phyloP scores from a whole-genome alignment of 2,888 invertebrate species.

The Plebejus anna region DNA sequence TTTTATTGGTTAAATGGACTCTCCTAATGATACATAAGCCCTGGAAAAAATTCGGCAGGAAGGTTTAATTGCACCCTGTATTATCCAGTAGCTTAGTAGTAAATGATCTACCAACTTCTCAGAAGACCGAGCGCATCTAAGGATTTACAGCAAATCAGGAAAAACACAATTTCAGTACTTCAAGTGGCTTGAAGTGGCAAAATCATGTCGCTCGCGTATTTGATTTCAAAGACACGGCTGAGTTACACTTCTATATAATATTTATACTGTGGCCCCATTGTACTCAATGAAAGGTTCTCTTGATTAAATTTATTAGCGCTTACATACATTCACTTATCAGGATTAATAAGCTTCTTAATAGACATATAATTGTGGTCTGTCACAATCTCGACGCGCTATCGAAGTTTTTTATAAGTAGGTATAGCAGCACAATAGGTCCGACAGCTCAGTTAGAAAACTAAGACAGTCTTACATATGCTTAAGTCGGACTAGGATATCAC shows the following conservation, averaged over 20 bases:
- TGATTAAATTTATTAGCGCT: neutral
- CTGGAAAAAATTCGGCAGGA: too few relatives aligned
- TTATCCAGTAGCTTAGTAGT: neutral
- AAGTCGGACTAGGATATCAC: too few relatives aligned
- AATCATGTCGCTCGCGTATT: neutral
- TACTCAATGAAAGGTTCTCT: constrained; percentile 3
- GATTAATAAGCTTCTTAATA: neutral
- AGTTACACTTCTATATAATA: neutral
- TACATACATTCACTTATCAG: neutral
- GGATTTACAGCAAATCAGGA: too few relatives aligned
- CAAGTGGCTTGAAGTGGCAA: neutral
- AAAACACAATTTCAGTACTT: too few relatives aligned
- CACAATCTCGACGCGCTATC: neutral
- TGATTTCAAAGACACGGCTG: neutral
- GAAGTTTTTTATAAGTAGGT: neutral
- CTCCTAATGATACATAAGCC: too few relatives aligned
- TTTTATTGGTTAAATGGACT: too few relatives aligned
- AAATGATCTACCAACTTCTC: neutral
- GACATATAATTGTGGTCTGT: neutral
- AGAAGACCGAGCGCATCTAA: too few relatives aligned
- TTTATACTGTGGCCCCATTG: neutral
- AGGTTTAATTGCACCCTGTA: too few relatives aligned
- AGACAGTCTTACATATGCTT: neutral
- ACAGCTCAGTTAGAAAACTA: too few relatives aligned
- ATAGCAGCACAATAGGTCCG: too few relatives aligned